phyloP scores from a whole-genome alignment of 2,797 vertebrate genomes.

The Urophycis tenuis region DNA sequence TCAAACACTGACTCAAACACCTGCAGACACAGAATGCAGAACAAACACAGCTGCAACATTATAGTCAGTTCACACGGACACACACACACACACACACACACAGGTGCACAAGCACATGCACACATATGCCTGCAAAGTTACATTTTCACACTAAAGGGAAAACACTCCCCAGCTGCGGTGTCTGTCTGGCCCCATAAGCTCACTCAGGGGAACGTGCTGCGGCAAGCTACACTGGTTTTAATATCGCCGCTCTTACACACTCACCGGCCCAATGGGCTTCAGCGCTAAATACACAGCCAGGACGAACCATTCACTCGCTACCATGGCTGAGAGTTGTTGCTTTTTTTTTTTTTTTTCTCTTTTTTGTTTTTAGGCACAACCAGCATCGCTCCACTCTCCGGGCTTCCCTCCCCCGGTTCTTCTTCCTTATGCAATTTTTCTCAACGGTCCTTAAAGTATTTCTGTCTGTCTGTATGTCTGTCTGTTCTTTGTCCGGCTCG shows the following conservation, averaged over 20 bases:
- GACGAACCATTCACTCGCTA: background rate
- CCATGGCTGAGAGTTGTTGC: background rate
- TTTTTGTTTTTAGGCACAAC: background rate
- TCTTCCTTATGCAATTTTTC: too few species aligned
- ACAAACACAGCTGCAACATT: background rate
- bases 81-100: background rate
- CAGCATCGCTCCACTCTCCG: background rate
- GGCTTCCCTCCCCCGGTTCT: background rate
- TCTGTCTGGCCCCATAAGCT: background rate
- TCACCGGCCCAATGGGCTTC: background rate
- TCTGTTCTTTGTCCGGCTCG: background rate
- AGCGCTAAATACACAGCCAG: background rate
- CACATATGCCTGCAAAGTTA: background rate
- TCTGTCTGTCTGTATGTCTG: too few species aligned
- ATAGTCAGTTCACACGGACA: background rate
- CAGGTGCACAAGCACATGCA: background rate
- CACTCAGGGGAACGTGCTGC: background rate
- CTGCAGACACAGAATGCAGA: conserved; percentile 6
- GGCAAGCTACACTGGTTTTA: background rate
- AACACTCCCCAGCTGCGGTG: background rate
- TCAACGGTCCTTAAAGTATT: too few species aligned
- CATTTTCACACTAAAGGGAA: background rate
- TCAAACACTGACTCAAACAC: background rate
- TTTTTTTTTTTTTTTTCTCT: background rate
- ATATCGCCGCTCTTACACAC: background rate